Conservation (phyloP, 2,797 vertebrate genomes). For the Botia almorhae region DNA sequence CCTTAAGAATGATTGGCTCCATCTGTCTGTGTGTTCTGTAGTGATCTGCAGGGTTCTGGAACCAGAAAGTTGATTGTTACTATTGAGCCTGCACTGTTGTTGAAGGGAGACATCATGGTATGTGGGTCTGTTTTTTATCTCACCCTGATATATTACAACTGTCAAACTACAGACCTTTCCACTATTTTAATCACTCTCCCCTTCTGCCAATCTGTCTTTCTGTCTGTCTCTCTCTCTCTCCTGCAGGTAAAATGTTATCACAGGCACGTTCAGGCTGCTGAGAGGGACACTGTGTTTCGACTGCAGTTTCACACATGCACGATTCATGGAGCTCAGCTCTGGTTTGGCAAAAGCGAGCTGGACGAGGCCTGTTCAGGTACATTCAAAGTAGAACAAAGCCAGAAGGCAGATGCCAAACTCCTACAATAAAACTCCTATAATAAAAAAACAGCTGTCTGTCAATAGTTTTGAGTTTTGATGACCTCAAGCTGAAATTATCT, state of each 20-base stretch:
- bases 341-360: conserved; percentile 90
- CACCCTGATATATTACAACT: conserved; percentile 14
- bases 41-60: conserved; percentile 81
- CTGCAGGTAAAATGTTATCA: conserved; percentile 93
- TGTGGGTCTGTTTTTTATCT: conserved; percentile 67
- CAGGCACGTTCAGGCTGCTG: conserved; percentile 76
- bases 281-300: conserved; percentile 87
- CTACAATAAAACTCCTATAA: background rate
- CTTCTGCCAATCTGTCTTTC: background rate
- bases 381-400: background rate
- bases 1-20: background rate
- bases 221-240: conserved; percentile 39
- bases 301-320: conserved; percentile 94
- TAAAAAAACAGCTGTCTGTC: conserved; percentile 1
- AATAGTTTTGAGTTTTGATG: background rate
- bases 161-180: conserved; percentile 22
- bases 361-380: conserved; percentile 87
- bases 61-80: conserved; percentile 84
- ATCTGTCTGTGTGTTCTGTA: conserved; percentile 60
- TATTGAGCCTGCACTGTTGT: conserved; percentile 88
- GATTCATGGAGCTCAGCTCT: conserved; percentile 86
- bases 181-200: conserved; percentile 1
- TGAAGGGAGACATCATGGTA: conserved; percentile 95
- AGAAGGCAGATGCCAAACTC: conserved; percentile 4
- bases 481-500: conserved; percentile 1